A percentile compares a stretch with the other conserved stretches of the same genome.
phyloP scores from a whole-genome alignment of 2,113 vertebrate species.

The Nesospiza acunhae region DNA sequence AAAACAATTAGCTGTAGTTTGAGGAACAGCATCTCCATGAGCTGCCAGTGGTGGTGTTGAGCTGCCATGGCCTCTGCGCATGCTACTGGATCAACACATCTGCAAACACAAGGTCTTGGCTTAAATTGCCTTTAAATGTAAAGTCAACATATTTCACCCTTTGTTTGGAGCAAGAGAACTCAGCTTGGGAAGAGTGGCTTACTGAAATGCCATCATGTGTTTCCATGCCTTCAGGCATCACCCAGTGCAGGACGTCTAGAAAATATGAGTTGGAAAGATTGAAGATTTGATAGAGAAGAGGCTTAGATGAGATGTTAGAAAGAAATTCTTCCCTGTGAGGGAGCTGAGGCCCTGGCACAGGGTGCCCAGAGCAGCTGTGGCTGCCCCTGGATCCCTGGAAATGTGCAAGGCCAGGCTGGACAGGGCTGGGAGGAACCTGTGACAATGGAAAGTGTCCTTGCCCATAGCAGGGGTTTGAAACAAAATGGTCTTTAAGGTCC shows the following conservation, averaged over 20 bases:
- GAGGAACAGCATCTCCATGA: background rate
- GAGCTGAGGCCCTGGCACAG: background rate
- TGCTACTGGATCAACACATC: background rate
- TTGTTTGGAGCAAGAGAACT: background rate
- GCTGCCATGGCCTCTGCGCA: background rate
- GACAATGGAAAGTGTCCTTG: accelerated
- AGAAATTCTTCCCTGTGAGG: background rate
- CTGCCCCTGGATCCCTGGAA: background rate
- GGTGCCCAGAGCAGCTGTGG: background rate
- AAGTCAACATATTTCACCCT: background rate
- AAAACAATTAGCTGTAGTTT: background rate
- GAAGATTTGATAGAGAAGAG: background rate
- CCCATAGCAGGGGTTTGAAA: background rate
- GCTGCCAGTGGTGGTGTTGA: background rate
- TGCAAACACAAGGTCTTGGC: background rate
- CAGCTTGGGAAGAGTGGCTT: background rate
- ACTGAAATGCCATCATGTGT: background rate
- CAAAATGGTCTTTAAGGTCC: background rate
- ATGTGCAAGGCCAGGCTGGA: background rate
- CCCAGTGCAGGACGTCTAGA: background rate
- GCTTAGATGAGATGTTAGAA: background rate
- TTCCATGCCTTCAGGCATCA: background rate
- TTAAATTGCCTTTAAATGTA: background rate
- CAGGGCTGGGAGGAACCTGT: background rate
- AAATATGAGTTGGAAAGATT: background rate